Conservation (phyloP, 2,888 invertebrate species). For the Macaria notata region DNA sequence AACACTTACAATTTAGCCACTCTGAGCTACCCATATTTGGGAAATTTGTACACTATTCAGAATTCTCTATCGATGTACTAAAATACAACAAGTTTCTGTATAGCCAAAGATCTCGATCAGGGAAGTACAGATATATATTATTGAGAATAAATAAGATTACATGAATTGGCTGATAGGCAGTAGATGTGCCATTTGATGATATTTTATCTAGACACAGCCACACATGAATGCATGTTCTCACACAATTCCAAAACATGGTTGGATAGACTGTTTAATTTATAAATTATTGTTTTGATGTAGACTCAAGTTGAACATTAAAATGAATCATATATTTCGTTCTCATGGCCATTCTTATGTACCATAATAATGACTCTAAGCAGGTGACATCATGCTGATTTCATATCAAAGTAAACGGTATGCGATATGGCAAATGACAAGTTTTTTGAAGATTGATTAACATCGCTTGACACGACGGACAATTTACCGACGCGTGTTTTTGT, state of each 20-base stretch:
- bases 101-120: no score
- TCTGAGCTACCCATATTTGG: no score
- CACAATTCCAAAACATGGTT: no score
- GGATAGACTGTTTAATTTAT: background rate
- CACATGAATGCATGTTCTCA: no score
- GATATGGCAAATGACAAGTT: conserved; percentile 7
- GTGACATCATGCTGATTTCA: conserved; percentile 34
- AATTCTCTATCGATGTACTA: no score
- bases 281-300: conserved; percentile 19
- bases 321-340: conserved; percentile 25
- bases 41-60: no score
- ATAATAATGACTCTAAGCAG: conserved; percentile 19
- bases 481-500: conserved; percentile 8
- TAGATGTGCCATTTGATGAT: no score
- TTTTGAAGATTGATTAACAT: conserved; percentile 16
- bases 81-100: no score
- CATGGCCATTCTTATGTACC: conserved; percentile 28
- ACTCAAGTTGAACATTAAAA: conserved; percentile 18
- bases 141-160: no score
- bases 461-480: conserved; percentile 12
- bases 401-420: conserved; percentile 23
- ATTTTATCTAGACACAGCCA: no score
- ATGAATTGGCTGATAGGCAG: no score
- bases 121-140: no score
- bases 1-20: background rate